Percentiles rank a stretch among this genome's conserved stretches.
Evolutionary conservation across 2,113 vertebrate species (phyloP).

Genomic region (Aptenodytes patagonicus): DNA sequence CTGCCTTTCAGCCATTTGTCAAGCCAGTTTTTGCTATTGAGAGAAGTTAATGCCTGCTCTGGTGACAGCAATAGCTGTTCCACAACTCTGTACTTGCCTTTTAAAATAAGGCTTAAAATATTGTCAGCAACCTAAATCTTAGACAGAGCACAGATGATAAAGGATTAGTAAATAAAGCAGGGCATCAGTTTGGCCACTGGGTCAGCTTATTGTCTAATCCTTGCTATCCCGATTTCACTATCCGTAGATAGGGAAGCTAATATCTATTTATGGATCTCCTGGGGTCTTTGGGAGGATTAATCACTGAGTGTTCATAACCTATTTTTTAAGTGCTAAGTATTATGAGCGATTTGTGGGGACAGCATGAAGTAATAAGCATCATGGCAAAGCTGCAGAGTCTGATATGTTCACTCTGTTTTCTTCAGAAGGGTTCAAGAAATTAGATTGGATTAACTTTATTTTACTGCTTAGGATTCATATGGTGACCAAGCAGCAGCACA

Average conservation of each 20-base stretch:
- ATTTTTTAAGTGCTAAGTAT: neutral
- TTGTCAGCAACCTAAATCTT: neutral
- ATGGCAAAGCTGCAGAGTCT: neutral
- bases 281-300: neutral
- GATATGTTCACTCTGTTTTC: neutral
- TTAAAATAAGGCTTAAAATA: neutral
- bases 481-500: neutral
- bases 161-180: neutral
- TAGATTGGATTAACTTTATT: neutral
- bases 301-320: neutral
- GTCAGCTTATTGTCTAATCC: neutral
- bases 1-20: neutral
- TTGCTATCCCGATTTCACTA: neutral
- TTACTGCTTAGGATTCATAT: neutral
- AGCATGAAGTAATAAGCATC: rapidly evolving
- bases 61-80: rapidly evolving
- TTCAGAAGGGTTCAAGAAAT: neutral
- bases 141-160: neutral
- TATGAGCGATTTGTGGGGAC: rapidly evolving
- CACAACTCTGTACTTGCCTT: neutral
- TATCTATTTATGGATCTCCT: neutral
- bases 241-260: neutral
- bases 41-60: rapidly evolving
- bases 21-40: rapidly evolving
- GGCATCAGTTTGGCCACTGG: neutral